Conservation (phyloP, 2,888 invertebrate genomes). For the Schizaphis graminum region DNA sequence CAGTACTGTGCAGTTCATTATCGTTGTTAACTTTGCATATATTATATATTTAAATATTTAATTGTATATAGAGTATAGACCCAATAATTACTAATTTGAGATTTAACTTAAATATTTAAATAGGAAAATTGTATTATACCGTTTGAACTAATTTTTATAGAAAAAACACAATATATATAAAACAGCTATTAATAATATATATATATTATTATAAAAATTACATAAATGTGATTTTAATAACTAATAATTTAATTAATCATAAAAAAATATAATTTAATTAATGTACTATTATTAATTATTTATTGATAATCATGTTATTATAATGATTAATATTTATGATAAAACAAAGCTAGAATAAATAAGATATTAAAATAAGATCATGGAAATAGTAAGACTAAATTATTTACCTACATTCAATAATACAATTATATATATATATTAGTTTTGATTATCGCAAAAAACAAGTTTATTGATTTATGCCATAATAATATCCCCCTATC, state of each 20-base stretch:
- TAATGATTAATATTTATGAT: neutral
- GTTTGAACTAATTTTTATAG: neutral
- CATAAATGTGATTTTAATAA: no score
- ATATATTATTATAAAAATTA: no score
- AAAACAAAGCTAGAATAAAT: neutral
- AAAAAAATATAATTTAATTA: neutral
- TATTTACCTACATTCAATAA: neutral
- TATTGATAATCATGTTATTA: neutral
- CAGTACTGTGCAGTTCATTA: no score
- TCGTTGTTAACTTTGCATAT: no score
- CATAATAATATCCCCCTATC: neutral
- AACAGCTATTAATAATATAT: neutral
- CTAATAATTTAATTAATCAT: no score
- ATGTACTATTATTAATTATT: neutral
- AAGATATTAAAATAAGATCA: neutral
- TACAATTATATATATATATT: neutral
- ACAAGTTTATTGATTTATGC: neutral
- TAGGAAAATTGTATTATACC: neutral
- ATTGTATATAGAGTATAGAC: no score
- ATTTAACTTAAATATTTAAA: no score
- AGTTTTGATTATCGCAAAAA: neutral
- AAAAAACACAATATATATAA: neutral
- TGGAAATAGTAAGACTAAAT: neutral
- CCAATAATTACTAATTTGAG: no score
- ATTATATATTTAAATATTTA: no score